phyloP scores from a whole-genome alignment of 2,797 vertebrate genomes.

The Sphenodon punctatus region DNA sequence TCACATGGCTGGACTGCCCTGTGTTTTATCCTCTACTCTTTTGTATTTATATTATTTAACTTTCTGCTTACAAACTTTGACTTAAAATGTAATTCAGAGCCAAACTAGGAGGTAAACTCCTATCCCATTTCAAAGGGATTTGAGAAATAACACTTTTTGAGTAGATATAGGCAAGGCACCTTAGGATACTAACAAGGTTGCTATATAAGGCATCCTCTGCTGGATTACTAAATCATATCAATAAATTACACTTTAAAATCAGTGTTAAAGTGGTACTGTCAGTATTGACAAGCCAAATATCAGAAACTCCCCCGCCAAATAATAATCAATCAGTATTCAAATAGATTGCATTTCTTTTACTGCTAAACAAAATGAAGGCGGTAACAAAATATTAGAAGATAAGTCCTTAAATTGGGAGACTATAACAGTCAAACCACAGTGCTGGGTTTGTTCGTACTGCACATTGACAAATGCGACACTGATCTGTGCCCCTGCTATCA shows the following conservation, averaged over 20 bases:
- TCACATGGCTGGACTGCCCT: background rate
- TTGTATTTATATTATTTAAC: background rate
- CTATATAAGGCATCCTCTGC: background rate
- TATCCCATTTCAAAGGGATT: background rate
- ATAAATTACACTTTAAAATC: background rate
- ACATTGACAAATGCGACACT: conserved; percentile 50
- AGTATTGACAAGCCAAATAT: background rate
- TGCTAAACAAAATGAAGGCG: background rate
- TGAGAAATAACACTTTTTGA: background rate
- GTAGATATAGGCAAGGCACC: background rate
- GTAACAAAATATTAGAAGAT: conserved; percentile 15
- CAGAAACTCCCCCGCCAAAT: background rate
- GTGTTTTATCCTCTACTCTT: too few relatives aligned
- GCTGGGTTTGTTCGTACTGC: conserved; percentile 2
- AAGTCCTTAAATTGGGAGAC: conserved; percentile 7
- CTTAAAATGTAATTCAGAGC: background rate
- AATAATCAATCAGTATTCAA: background rate
- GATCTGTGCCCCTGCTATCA: conserved; percentile 42
- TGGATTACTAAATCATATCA: background rate
- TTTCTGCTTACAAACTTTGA: background rate
- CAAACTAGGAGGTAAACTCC: conserved; percentile 4
- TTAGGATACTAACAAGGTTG: background rate
- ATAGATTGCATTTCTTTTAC: background rate
- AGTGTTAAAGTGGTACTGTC: background rate
- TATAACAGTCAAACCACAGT: background rate